phyloP scores from a whole-genome alignment of 2,888 invertebrate genomes.

The Diaprepes abbreviatus region DNA sequence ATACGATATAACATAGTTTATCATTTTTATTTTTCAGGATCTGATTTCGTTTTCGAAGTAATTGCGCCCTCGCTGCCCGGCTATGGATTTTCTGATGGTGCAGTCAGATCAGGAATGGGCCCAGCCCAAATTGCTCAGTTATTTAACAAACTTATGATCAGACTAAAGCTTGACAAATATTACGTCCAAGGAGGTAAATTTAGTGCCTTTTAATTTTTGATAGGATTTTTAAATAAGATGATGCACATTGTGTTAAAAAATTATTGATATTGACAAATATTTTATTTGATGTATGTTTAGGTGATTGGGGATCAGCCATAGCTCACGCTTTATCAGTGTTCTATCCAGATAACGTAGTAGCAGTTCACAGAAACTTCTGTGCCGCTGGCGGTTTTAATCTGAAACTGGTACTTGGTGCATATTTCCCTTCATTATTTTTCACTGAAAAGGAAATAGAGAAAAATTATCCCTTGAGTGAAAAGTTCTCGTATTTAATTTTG shows the following conservation, averaged over 20 bases:
- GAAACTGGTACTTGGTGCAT: conserved; percentile 66
- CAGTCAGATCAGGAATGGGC: conserved; percentile 74
- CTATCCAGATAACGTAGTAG: conserved; percentile 74
- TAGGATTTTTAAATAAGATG: no score
- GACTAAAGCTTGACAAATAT: no score
- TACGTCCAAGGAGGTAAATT: no score
- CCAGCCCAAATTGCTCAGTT: no score
- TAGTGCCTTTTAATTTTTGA: no score
- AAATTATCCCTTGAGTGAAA: conserved; percentile 71
- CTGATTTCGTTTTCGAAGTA: conserved; percentile 76
- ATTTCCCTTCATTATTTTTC: conserved; percentile 73
- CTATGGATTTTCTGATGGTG: conserved; percentile 66
- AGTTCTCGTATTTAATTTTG: conserved; percentile 63
- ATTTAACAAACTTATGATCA: no score
- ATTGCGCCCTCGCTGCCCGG: conserved; percentile 71
- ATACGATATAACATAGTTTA: no score
- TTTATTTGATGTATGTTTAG: conserved; percentile 82
- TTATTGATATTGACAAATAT: no score
- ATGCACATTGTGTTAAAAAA: no score
- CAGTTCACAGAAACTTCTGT: conserved; percentile 71
- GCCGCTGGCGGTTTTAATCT: conserved; percentile 63
- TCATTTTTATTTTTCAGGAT: conserved; percentile 45
- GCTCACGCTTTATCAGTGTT: conserved; percentile 74
- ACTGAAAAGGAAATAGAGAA: conserved; percentile 69
- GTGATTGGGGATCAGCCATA: no score